Evolutionary conservation across 2,888 invertebrate species (phyloP).

Genomic region (Maniola hyperantus): DNA sequence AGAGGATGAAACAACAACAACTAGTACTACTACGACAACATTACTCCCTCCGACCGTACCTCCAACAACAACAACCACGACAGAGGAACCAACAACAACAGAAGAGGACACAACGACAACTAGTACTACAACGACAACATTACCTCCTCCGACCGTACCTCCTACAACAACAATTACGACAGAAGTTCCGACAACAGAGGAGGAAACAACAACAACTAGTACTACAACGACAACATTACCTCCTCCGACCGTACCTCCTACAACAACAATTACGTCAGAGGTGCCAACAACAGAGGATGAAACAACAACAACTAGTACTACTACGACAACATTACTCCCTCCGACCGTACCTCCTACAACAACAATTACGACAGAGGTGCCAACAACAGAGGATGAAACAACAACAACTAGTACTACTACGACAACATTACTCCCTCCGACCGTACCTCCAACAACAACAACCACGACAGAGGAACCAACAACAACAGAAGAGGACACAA

Average conservation of each 20-base stretch:
- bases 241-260: conserved; percentile 2
- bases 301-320: neutral
- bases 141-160: neutral
- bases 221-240: too few species aligned
- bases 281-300: neutral
- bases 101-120: neutral
- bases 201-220: too few species aligned
- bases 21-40: too few species aligned
- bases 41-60: neutral
- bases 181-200: neutral
- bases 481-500: neutral
- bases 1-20: too few species aligned
- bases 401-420: too few species aligned
- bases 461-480: neutral
- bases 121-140: neutral
- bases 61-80: neutral
- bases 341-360: too few species aligned
- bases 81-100: neutral
- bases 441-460: neutral
- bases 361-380: too few species aligned
- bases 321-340: too few species aligned
- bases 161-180: neutral
- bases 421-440: neutral
- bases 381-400: too few species aligned
- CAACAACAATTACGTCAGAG: neutral